Base-by-base conservation (phyloP, 64 coral and sea anemone genomes). In the Porites lutea region DNA sequence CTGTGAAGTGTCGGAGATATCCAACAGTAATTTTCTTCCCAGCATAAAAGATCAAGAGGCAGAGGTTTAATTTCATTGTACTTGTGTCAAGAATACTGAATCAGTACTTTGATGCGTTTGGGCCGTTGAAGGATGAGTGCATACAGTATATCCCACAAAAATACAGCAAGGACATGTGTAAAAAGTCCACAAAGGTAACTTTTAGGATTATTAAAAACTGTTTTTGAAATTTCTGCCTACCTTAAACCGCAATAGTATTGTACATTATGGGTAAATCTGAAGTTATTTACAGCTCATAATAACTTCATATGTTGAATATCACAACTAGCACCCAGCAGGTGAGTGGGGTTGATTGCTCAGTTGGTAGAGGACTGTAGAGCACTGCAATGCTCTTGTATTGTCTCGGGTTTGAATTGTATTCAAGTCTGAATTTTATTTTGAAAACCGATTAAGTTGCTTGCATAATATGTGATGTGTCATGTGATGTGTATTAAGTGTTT, bases 351-450 rank as follows among this genome's bases (percentile, higher is more conserved):
- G 65, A 68, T 68, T 68, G 65, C 65, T 0, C 65, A 68, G 65
- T 68, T 68, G 65, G 65, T 68, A 68, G 65, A 22, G 65, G 65
- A 14, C 65, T 68, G 65, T 68, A 68, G 65, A 68, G 13, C 65
- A 68, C 11, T 68, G 65, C 65, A 68, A 68, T 68, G 65, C 65
- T 68, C 65, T 68, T 68, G 15, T 68, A 8, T 68, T 68, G 4
- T 68, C 65, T 68, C 65, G 22, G 65, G 65, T 68, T 0, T 68
- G 65, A 68, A 68, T 68, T 68, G 65, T 68, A 68, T 68, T 68
- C 65, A 68, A 68, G 65, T 68, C 65, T 68, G 65, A 68, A 68
- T 68, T 68, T 68, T 68, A 68, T 68, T 68, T 68, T 68, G 65
- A 68, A 68, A 68, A 68, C 65, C 65, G 65, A 68, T 13, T n/a